Evolutionary conservation across 2,797 vertebrate genomes (phyloP), one percentile per base, ranked within the genome.

Genomic region (Sebastolobus alascanus): DNA sequence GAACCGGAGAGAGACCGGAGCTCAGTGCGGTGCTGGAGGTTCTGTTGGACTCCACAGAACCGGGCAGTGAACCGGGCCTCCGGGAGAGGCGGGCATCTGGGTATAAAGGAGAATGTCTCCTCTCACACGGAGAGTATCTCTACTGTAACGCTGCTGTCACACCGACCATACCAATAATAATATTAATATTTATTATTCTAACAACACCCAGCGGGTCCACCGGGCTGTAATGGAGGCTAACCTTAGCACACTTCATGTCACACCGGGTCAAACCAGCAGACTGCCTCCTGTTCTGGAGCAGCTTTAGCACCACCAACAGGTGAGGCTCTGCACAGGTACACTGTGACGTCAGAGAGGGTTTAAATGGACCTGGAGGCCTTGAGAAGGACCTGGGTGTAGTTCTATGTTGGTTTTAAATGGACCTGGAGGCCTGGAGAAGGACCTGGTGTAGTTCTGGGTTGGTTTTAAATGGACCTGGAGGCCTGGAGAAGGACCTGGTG

Each of bases 271-370:
- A 33, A 75, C 72, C 84, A 67, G 76, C 2, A 58, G 74, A 31
- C 77, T 63, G 73, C 63, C 67, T 77, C 50, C 64, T 38, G 8
- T 67, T 68, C 27, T 29, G 3, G 16, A 80, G 88, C 63, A 38
- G 82, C 79, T 87, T 75, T 83, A 87, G 87, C 85, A 84, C 81
- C 87, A 83, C 88, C 84, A 87, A 83, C 83, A 76, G 87, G n/a
- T n/a, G 83, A 81, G 84, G 68, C 77, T 37, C 82, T 74, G 75
- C 46, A 84, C 72, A 79, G 78, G 68, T 84, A 75, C 87, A 82
- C 73, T 73, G 2, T 27, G 70, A 64, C 84, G 16, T 43, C n/a
- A 43, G 38, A 10, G 35, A 38, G 37, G 37, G 9, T 11, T 38
- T 38, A 38, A 67, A 40, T 68, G 27, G 58, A 20, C 38, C 27